A percentile compares a stretch with the other conserved stretches of the same genome.
These are phyloP conservation scores for Hydraecia micacea DNA, from an alignment of 2,888 invertebrate genomes.

Conservation along the genomic window DNA sequence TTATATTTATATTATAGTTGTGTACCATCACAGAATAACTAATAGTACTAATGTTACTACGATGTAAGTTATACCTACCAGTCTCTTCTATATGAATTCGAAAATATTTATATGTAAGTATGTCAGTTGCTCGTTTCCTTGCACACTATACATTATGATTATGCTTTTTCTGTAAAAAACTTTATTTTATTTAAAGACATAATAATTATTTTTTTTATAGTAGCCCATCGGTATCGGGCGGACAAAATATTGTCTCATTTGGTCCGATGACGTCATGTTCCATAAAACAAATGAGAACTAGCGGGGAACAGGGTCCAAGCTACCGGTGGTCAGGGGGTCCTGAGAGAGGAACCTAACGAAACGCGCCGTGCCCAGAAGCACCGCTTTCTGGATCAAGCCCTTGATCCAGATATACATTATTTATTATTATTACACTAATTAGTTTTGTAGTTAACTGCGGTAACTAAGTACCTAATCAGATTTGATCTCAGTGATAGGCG, in stretches of 20 bases:
- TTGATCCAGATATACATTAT: not conserved
- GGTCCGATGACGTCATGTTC: no score
- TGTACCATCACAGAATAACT: no score
- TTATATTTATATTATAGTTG: no score
- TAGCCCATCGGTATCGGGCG: no score
- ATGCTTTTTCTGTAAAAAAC: not conserved
- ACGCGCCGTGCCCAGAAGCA: not conserved
- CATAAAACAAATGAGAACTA: no score
- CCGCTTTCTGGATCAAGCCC: not conserved
- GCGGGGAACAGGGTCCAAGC: no score
- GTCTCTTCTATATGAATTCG: not conserved
- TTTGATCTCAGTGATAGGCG: slow-evolving; percentile 6
- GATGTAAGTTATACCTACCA: not conserved
- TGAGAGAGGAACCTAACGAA: not conserved
- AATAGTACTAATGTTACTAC: no score
- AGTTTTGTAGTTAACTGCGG: not conserved
- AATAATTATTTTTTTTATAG: no score
- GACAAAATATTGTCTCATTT: no score
- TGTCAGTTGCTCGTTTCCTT: not conserved
- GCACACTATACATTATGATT: not conserved
- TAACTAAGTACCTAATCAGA: not conserved
- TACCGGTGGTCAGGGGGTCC: not conserved
- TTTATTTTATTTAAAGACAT: not conserved
- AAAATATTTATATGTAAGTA: not conserved
- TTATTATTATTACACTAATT: not conserved